These are phyloP conservation scores for Bombyx huttoni DNA, from an alignment of 2,888 invertebrate genomes.

Conservation along the genomic window DNA sequence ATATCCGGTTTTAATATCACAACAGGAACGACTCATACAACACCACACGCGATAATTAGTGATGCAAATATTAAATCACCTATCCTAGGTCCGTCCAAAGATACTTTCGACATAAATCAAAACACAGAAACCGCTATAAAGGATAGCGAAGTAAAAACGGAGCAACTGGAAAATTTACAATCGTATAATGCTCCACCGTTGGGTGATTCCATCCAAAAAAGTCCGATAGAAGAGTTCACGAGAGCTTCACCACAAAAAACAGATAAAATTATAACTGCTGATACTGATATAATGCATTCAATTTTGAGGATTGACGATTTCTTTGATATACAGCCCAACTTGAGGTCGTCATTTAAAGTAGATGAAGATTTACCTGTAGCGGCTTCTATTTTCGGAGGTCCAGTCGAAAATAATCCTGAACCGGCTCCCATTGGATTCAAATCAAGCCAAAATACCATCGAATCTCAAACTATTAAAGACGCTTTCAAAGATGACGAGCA, in stretches of 20 bases:
- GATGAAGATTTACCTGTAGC: not conserved
- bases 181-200: not conserved
- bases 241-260: not conserved
- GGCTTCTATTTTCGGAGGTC: not conserved
- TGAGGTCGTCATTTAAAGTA: not conserved
- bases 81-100: not conserved
- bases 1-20: not conserved
- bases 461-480: not conserved
- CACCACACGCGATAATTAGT: not conserved
- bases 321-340: slow-evolving; percentile 2
- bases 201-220: not conserved
- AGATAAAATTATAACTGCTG: not conserved
- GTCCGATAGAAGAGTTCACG: not conserved
- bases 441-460: not conserved
- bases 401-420: not conserved
- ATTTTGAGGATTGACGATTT: slow-evolving; percentile 5
- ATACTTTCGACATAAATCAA: not conserved
- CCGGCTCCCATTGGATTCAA: not conserved
- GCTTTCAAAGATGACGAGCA: not conserved
- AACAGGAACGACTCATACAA: not conserved
- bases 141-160: not conserved
- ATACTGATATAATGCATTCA: not conserved
- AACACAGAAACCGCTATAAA: not conserved
- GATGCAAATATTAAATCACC: not conserved
- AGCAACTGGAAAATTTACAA: not conserved